Evolutionary conservation across 2,888 invertebrate species (phyloP).

Genomic region (Choreutis nemorana): DNA sequence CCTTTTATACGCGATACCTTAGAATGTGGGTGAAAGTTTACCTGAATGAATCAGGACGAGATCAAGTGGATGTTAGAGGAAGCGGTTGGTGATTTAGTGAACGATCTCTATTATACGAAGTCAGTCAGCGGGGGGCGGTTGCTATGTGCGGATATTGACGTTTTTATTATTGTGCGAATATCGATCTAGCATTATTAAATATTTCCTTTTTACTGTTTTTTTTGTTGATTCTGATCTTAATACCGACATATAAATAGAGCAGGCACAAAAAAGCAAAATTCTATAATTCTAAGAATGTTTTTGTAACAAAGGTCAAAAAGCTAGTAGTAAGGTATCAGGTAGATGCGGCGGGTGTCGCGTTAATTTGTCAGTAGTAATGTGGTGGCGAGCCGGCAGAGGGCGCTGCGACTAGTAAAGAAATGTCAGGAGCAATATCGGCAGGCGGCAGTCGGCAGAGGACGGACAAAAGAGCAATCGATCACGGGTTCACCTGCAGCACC

Average conservation of each 20-base stretch:
- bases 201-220: background rate
- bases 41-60: no score
- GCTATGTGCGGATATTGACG: no score
- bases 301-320: no score
- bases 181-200: background rate
- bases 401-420: slow-evolving; percentile 38
- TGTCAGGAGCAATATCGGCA: slow-evolving; percentile 31
- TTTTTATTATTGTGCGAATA: no score
- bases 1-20: no score
- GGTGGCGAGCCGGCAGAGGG: slow-evolving; percentile 28
- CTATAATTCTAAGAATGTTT: slow-evolving; percentile 1
- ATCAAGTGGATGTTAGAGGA: no score
- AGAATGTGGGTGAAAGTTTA: no score
- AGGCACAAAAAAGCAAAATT: background rate
- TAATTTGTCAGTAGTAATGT: slow-evolving; percentile 43
- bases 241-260: background rate
- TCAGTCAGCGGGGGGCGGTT: slow-evolving; percentile 11
- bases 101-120: slow-evolving; percentile 33
- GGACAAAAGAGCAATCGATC: slow-evolving; percentile 57
- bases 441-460: slow-evolving; percentile 17
- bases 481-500: slow-evolving; percentile 47
- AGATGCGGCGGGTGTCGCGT: slow-evolving; percentile 15
- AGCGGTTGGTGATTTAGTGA: slow-evolving; percentile 35
- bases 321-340: background rate
- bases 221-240: background rate